Evolutionary conservation across 1,140 invertebrate species (phyloP).

Genomic region (Drosophila paulistorum): DNA sequence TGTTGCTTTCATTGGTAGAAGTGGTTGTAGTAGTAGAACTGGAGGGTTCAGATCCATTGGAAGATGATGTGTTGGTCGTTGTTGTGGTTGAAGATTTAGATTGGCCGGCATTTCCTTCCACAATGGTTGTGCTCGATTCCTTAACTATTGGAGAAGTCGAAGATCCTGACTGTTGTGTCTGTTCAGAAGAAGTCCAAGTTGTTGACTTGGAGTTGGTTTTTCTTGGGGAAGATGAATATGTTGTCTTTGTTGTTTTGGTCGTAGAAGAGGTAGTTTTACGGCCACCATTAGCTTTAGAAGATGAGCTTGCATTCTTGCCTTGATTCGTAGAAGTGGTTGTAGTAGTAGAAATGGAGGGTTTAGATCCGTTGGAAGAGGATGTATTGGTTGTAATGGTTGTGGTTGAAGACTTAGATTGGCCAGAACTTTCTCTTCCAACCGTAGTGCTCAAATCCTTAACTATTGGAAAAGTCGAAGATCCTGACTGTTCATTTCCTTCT

Average conservation of each 20-base stretch:
- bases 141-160: no score
- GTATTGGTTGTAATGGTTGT: neutral
- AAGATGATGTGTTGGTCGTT: neutral
- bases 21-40: neutral
- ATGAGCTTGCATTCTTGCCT: neutral
- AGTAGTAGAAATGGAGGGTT: neutral
- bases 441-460: neutral
- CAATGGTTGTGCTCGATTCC: neutral
- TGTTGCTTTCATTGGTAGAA: neutral
- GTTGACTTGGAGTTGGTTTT: neutral
- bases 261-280: conserved; percentile 15
- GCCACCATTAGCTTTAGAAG: neutral
- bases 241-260: conserved; percentile 35
- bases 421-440: neutral
- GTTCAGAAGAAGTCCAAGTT: neutral
- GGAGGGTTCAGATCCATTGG: neutral
- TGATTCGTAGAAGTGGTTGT: neutral
- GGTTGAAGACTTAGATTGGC: neutral
- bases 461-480: neutral
- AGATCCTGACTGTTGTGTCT: no score
- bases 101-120: neutral
- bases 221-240: neutral
- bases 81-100: neutral
- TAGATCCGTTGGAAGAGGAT: neutral
- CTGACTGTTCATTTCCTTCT: neutral